These are phyloP conservation scores for Hypomesus transpacificus DNA, from an alignment of 2,113 vertebrate genomes.

Conservation along the genomic window DNA sequence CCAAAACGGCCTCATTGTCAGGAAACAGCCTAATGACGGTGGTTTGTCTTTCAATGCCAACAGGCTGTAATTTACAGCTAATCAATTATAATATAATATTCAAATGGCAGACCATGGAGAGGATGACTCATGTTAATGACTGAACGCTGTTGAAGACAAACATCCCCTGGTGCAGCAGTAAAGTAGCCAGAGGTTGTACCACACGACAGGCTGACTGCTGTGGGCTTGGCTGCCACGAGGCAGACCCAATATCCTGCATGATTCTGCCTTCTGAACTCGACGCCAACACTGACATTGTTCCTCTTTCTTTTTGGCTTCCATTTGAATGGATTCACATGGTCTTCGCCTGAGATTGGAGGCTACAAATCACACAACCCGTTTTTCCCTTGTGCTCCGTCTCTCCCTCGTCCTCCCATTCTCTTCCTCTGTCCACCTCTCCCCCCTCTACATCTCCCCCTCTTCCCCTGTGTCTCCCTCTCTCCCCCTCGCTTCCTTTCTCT, in stretches of 20 bases:
- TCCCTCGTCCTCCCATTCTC: background rate
- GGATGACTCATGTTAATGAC: conserved; percentile 30
- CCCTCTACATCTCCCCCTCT: background rate
- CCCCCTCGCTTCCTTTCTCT: background rate
- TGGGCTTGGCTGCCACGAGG: too few relatives aligned
- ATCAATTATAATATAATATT: background rate
- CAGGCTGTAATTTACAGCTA: conserved; percentile 23
- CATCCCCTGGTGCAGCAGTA: conserved; percentile 26
- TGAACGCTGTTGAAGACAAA: conserved; percentile 27
- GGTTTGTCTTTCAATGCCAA: conserved; percentile 2
- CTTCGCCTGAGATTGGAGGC: too few relatives aligned
- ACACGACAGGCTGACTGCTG: conserved; percentile 12
- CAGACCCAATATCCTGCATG: too few relatives aligned
- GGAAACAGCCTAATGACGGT: conserved; percentile 7
- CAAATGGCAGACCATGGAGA: conserved; percentile 15
- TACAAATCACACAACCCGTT: too few relatives aligned
- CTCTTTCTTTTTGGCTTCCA: background rate
- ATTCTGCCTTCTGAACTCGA: too few relatives aligned
- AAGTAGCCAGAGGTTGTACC: conserved; percentile 18
- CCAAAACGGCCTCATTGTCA: background rate
- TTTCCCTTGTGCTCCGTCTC: too few relatives aligned
- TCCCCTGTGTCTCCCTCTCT: background rate
- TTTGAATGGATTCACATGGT: too few relatives aligned
- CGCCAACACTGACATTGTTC: too few relatives aligned
- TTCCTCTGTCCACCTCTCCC: background rate